Base-by-base conservation (phyloP, 2,888 invertebrate genomes). In the Amphiduros pacificus region DNA sequence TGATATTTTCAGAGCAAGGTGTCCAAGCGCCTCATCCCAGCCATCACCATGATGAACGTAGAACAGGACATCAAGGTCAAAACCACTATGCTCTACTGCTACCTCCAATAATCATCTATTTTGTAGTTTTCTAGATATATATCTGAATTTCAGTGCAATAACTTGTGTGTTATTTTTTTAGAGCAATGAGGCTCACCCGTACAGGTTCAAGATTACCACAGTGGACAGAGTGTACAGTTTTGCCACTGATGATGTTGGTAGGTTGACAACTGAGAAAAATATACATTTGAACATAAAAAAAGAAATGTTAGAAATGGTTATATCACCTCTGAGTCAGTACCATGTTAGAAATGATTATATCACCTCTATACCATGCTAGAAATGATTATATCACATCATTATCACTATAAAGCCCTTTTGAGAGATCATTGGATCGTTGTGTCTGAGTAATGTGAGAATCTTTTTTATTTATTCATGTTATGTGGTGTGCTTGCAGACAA, bases 1-100 rank as follows among this genome's bases (percentile, higher is more conserved):
- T 31, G 14, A n/a, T 48, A 2, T 44, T 65, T 68, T 11, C 71
- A 79, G 78, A 75, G 73, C 41, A 73, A 73, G 52, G 71, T 78
- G 9, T 78, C 78, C 11, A 78, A 77, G 61, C 68, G 78, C 59
- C 75, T 81, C 27, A 75, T 81, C 5, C 79, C 81, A 11, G 63
- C 78, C 20, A 69, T 73, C 22, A 75, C 74, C 55, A 79, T 80
- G 73, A 63, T 61, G 48, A 72, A 75, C 57, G 77, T 78, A 17
- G 74, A 74, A 48, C 72, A 72, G 54, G 74, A 74, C 55, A 72
- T 76, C 50, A 74, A 69, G 64, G 74, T 73, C 55, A n/a, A n/a
- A n/a, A n/a, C n/a, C n/a, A n/a, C n/a, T n/a, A n/a, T n/a, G n/a
- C n/a, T n/a, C n/a, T n/a, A n/a, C n/a, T n/a, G n/a, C n/a, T n/a